These are phyloP conservation scores for Ecdyonurus torrentis DNA, from an alignment of 2,888 invertebrate genomes.

Conservation along the genomic window DNA sequence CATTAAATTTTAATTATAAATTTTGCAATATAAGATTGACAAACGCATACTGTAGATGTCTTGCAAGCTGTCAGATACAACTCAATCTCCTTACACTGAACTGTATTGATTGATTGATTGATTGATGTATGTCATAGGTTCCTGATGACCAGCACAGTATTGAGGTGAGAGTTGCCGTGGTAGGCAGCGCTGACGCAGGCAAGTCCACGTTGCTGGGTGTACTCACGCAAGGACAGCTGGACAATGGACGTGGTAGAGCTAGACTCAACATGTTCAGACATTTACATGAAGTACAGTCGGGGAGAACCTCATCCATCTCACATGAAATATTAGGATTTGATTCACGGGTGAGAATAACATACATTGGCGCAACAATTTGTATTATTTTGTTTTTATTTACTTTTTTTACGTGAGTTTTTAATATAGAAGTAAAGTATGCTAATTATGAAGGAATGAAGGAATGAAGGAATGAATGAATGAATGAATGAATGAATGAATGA, in stretches of 20 bases:
- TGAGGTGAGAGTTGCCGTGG: constrained; percentile 80
- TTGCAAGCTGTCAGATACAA: neutral
- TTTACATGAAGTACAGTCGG: constrained; percentile 86
- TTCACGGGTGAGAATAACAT: constrained; percentile 42
- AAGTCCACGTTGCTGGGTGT: constrained; percentile 94
- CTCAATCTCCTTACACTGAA: neutral
- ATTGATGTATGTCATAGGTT: constrained; percentile 24
- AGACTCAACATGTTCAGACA: constrained; percentile 86
- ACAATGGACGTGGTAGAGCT: constrained; percentile 89
- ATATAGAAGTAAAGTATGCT: no score
- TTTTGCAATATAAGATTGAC: no score
- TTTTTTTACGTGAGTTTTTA: no score
- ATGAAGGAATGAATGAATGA: no score
- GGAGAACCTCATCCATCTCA: constrained; percentile 87
- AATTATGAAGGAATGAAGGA: no score
- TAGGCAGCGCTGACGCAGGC: constrained; percentile 93
- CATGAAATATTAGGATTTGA: constrained; percentile 96
- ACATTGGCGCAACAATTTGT: no score
- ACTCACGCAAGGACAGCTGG: constrained; percentile 85
- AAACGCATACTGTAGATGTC: no score
- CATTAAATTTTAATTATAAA: no score
- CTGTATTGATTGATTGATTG: neutral
- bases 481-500: no score
- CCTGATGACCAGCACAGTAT: constrained; percentile 77
- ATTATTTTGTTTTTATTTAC: no score